Evolutionary conservation across 2,113 vertebrate genomes (phyloP).

Genomic region (Mystacornis crossleyi): DNA sequence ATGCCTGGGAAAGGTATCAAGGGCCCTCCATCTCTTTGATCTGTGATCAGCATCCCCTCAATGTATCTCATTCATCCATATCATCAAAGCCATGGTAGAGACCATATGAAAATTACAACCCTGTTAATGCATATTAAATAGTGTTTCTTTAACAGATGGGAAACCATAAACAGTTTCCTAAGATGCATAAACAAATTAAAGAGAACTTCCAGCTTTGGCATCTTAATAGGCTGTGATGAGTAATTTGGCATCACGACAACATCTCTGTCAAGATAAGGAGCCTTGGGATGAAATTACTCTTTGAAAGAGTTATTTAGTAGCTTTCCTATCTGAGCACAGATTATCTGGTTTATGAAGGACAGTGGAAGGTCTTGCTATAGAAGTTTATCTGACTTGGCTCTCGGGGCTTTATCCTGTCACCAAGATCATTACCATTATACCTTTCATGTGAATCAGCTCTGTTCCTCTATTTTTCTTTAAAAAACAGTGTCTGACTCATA

Average conservation of each 20-base stretch:
- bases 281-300: background rate
- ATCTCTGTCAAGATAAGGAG: background rate
- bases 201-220: background rate
- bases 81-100: background rate
- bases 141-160: background rate
- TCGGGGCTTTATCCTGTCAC: background rate
- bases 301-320: background rate
- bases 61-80: rapidly evolving
- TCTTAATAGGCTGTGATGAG: constrained; percentile 5
- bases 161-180: constrained; percentile 12
- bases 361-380: background rate
- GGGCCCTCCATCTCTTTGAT: background rate
- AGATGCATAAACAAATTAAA: constrained; percentile 14
- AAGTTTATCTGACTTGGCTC: constrained; percentile 12
- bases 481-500: background rate
- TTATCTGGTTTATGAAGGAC: background rate
- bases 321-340: background rate
- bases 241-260: background rate
- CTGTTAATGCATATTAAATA: background rate
- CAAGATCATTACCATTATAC: background rate
- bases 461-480: background rate
- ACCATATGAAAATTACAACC: background rate
- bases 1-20: background rate
- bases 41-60: background rate
- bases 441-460: background rate